A percentile compares a stretch with the other conserved stretches of the same genome.
phyloP scores from a whole-genome alignment of 2,888 invertebrate genomes.

The Oegoconia quadripuncta region DNA sequence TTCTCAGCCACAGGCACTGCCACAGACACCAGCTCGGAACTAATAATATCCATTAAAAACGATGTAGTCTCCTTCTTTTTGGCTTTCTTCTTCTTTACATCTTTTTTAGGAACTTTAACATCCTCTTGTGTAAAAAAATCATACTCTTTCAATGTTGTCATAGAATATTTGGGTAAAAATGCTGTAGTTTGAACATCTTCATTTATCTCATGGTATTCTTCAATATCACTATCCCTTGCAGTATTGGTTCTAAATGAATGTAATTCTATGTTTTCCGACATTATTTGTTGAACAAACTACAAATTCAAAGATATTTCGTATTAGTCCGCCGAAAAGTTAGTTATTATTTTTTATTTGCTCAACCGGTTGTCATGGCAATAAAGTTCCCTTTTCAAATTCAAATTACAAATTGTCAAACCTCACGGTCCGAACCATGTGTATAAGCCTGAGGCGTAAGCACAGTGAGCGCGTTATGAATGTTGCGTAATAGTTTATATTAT shows the following conservation, averaged over 20 bases:
- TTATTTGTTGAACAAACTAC: slow-evolving; percentile 17
- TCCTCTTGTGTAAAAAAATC: slow-evolving; percentile 57
- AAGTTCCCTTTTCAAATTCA: slow-evolving; percentile 10
- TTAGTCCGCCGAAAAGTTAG: slow-evolving; percentile 30
- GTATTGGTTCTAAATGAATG: slow-evolving; percentile 32
- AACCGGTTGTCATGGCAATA: slow-evolving; percentile 38
- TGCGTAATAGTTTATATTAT: no score
- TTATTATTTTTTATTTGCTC: slow-evolving; percentile 26
- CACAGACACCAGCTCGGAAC: slow-evolving; percentile 44
- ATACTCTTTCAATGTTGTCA: slow-evolving; percentile 36
- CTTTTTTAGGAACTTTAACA: slow-evolving; percentile 32
- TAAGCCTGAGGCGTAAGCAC: no score
- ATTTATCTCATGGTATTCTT: slow-evolving; percentile 63
- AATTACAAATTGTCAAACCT: no score
- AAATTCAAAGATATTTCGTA: slow-evolving; percentile 17
- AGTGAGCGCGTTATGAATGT: no score
- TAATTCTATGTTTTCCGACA: slow-evolving; percentile 55
- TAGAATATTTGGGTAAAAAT: slow-evolving; percentile 26
- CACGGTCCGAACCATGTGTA: no score
- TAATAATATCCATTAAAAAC: slow-evolving; percentile 57
- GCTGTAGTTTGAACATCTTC: slow-evolving; percentile 33
- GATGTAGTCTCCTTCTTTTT: slow-evolving; percentile 38
- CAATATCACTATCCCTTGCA: slow-evolving; percentile 43
- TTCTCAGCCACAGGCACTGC: slow-evolving; percentile 41
- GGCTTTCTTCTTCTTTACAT: slow-evolving; percentile 40